These are phyloP conservation scores for Rhagonycha lutea DNA, from an alignment of 2,888 invertebrate genomes.

Conservation along the genomic window DNA sequence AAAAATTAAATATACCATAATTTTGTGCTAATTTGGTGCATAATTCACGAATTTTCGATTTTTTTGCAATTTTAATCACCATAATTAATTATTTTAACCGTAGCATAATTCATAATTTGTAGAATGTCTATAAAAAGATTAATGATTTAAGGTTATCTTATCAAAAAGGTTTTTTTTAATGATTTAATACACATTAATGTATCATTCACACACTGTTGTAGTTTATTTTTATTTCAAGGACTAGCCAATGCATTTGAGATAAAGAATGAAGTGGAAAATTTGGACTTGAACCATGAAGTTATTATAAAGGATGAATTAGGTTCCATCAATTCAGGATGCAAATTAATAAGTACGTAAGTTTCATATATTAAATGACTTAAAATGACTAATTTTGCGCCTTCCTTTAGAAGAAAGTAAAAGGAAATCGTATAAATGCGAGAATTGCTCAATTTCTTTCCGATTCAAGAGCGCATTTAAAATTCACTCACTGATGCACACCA, in stretches of 20 bases:
- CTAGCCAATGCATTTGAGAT: not conserved
- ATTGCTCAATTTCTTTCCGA: too few relatives aligned
- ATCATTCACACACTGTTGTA: not conserved
- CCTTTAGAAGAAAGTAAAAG: not conserved
- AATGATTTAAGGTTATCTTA: not conserved
- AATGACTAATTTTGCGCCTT: not conserved
- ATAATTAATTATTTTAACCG: too few relatives aligned
- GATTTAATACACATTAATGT: too few relatives aligned
- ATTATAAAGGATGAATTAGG: not conserved
- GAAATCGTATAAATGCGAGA: not conserved
- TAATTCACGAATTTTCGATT: too few relatives aligned
- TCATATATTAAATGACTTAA: not conserved
- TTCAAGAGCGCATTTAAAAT: too few relatives aligned
- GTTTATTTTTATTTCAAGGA: not conserved
- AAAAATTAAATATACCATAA: too few relatives aligned
- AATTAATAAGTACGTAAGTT: not conserved
- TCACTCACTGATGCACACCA: not conserved
- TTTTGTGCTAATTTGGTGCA: too few relatives aligned
- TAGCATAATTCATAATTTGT: too few relatives aligned
- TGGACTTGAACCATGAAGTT: not conserved
- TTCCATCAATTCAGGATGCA: not conserved
- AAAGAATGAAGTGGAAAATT: not conserved
- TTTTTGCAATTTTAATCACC: too few relatives aligned
- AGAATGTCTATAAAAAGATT: not conserved
- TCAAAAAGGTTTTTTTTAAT: not conserved